phyloP scores from a whole-genome alignment of 1,140 invertebrate species.

The Cyrtorhinus lividipennis region DNA sequence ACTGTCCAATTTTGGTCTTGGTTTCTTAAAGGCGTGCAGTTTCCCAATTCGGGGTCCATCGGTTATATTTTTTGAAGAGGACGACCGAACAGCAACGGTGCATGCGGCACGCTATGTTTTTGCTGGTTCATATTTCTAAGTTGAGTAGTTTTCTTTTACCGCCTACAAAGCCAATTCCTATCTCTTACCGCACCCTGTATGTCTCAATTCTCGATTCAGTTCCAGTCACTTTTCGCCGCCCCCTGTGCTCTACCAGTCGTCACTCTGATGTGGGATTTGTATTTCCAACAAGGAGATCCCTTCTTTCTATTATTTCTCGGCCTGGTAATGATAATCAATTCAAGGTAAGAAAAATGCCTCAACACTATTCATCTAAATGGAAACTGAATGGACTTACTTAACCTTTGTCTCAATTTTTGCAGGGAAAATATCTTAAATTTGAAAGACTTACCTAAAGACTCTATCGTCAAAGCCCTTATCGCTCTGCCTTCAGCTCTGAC shows the following conservation, averaged over 20 bases:
- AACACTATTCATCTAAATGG: not conserved
- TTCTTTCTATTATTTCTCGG: conserved; percentile 93
- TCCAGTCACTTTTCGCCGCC: conserved; percentile 77
- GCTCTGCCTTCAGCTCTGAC: conserved; percentile 73
- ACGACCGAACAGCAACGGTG: no score
- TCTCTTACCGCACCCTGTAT: no score
- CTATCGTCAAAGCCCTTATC: conserved; percentile 55
- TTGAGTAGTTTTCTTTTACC: no score
- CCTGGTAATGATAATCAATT: conserved; percentile 91
- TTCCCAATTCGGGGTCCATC: conserved; percentile 3
- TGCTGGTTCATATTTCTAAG: no score
- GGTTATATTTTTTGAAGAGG: no score
- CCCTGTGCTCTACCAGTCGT: conserved; percentile 74
- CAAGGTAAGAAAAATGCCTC: conserved; percentile 43
- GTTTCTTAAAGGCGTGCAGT: no score
- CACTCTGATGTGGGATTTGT: conserved; percentile 91
- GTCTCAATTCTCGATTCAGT: no score
- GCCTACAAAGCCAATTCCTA: no score
- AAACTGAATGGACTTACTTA: not conserved
- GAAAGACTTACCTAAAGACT: conserved; percentile 54
- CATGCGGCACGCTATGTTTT: no score
- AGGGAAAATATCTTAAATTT: conserved; percentile 73
- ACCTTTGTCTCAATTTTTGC: conserved; percentile 13
- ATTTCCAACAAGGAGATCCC: conserved; percentile 90
- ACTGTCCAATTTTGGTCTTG: no score